Evolutionary conservation across 2,113 vertebrate species (phyloP).

Genomic region (Fregetta grallaria): DNA sequence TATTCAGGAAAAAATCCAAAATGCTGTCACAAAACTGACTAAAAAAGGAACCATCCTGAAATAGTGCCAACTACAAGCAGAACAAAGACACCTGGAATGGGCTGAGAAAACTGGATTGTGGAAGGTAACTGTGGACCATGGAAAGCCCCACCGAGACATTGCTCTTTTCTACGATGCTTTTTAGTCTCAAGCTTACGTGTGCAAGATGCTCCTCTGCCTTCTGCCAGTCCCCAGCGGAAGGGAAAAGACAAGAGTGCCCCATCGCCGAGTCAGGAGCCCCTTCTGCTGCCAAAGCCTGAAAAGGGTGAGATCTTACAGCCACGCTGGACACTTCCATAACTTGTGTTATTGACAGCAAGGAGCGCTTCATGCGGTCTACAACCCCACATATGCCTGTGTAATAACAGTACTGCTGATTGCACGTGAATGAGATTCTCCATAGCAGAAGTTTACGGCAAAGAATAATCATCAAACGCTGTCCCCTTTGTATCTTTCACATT

Average conservation of each 20-base stretch:
- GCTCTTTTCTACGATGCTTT: background rate
- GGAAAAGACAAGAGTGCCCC: background rate
- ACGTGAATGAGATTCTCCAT: accelerated
- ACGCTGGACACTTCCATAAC: background rate
- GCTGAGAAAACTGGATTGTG: background rate
- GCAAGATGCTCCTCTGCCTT: background rate
- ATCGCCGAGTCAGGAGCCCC: background rate
- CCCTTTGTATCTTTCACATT: background rate
- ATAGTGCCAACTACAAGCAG: background rate
- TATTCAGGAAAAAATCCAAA: background rate
- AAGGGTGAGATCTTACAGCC: background rate
- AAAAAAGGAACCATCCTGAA: background rate
- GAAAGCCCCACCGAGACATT: background rate
- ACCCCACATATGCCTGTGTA: accelerated
- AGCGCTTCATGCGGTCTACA: background rate
- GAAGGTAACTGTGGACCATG: background rate
- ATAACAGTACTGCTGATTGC: background rate
- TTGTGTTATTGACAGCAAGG: accelerated
- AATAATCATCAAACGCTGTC: background rate
- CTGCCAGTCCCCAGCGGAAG: background rate
- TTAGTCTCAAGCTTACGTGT: background rate
- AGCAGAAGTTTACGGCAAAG: background rate
- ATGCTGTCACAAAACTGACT: background rate
- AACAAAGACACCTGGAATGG: background rate
- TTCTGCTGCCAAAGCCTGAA: background rate